Percentiles rank a stretch among this genome's conserved stretches.
phyloP scores from a whole-genome alignment of 64 coral and sea anemone genomes.

The Stichodactyla helianthus region DNA sequence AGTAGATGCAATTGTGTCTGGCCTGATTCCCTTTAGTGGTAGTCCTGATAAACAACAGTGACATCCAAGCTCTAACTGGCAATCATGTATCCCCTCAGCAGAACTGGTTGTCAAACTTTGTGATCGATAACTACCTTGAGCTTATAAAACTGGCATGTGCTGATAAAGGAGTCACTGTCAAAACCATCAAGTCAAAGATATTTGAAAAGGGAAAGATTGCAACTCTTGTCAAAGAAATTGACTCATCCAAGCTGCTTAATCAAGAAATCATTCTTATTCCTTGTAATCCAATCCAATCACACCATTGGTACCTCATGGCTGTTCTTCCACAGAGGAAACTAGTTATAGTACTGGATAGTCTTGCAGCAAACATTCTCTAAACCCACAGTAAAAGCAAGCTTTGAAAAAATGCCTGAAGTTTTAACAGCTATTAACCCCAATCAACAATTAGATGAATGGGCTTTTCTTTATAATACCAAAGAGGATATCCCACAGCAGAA shows the following conservation, averaged over 20 bases:
- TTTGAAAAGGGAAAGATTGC: slow-evolving; percentile 11
- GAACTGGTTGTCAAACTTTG: slow-evolving; percentile 35
- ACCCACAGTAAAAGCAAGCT: not conserved
- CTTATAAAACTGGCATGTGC: not conserved
- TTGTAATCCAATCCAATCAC: not conserved
- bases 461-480: not conserved
- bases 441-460: not conserved
- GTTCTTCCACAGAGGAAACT: slow-evolving; percentile 19
- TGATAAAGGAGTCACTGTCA: slow-evolving; percentile 12
- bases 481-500: no score
- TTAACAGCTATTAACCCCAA: not conserved
- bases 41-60: slow-evolving; percentile 14
- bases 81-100: not conserved
- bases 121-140: slow-evolving; percentile 33
- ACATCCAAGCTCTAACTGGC: slow-evolving; percentile 18
- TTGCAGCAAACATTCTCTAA: slow-evolving; percentile 23
- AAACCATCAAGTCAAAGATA: slow-evolving; percentile 17
- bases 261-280: slow-evolving; percentile 23
- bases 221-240: slow-evolving; percentile 17
- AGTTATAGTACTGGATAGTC: slow-evolving; percentile 30
- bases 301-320: slow-evolving; percentile 30
- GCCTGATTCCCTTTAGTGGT: slow-evolving; percentile 19
- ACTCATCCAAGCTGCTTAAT: not conserved
- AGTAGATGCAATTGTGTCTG: slow-evolving; percentile 32
- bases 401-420: slow-evolving; percentile 8